Evolutionary conservation across 2,888 invertebrate species (phyloP).

Genomic region (Trimorus sp.): DNA sequence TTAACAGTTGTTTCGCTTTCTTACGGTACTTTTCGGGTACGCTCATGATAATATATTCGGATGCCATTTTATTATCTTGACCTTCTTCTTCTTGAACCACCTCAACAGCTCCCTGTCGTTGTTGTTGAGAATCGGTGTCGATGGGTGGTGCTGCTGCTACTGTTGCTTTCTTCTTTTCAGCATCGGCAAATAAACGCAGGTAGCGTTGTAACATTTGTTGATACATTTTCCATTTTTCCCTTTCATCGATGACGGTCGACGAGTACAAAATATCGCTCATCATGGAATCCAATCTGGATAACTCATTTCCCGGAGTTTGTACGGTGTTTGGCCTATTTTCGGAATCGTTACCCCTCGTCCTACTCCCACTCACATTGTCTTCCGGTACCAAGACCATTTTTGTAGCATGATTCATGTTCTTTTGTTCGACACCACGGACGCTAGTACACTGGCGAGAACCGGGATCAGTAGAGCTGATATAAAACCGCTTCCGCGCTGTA

Average conservation of each 20-base stretch:
- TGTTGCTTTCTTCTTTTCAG: too few relatives aligned
- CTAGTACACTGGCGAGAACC: not conserved
- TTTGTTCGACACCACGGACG: not conserved
- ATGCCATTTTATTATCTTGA: too few relatives aligned
- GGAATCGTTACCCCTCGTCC: not conserved
- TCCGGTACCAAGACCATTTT: not conserved
- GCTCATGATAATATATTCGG: not conserved
- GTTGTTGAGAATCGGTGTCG: too few relatives aligned
- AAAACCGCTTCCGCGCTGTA: not conserved
- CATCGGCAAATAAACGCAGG: too few relatives aligned
- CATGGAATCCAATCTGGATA: constrained; percentile 32
- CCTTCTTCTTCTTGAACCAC: too few relatives aligned
- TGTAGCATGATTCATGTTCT: not conserved
- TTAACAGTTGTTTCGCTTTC: constrained; percentile 9
- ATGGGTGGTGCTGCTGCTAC: too few relatives aligned
- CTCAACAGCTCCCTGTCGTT: too few relatives aligned
- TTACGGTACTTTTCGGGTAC: constrained; percentile 5
- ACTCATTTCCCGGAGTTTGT: constrained; percentile 22
- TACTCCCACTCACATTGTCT: not conserved
- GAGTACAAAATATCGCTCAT: constrained; percentile 54
- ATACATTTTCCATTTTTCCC: constrained; percentile 55
- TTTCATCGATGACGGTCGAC: constrained; percentile 25
- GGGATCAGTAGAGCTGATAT: not conserved
- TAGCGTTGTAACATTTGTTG: constrained; percentile 21
- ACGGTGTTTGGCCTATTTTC: not conserved